These are phyloP conservation scores for Gasterosteus nipponicus DNA, from an alignment of 2,113 vertebrate genomes.

Conservation along the genomic window DNA sequence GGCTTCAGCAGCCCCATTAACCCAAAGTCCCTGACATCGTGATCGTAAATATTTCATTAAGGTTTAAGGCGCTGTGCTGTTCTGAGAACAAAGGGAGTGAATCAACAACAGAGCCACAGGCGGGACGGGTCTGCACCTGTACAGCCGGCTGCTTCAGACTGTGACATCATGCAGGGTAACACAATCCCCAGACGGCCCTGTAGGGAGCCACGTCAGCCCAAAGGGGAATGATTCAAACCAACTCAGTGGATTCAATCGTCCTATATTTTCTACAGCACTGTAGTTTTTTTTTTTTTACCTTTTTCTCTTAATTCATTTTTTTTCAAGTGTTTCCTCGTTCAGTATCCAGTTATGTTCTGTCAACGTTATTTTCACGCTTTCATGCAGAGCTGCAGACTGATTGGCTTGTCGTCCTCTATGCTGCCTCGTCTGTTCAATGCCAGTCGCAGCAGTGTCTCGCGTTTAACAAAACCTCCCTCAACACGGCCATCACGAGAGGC, in stretches of 20 bases:
- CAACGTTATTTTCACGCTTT: constrained; percentile 48
- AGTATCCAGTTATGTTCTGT: constrained; percentile 24
- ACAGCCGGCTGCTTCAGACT: constrained; percentile 49
- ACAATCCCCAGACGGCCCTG: constrained; percentile 36
- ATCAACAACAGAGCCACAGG: constrained; percentile 62
- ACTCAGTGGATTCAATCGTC: background rate
- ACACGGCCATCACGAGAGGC: constrained; percentile 49
- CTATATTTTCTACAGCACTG: background rate
- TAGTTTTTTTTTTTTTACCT: background rate
- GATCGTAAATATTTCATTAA: constrained; percentile 51
- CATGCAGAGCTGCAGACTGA: constrained; percentile 43
- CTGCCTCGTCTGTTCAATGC: constrained; percentile 59
- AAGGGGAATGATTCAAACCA: constrained; percentile 7
- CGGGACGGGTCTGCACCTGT: constrained; percentile 67
- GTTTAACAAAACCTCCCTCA: constrained; percentile 46
- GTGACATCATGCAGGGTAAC: constrained; percentile 55
- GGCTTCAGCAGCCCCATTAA: background rate
- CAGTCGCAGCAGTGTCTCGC: constrained; percentile 51
- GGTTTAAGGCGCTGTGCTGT: constrained; percentile 35
- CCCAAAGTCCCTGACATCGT: constrained; percentile 23
- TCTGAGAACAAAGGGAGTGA: constrained; percentile 58
- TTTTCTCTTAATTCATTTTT: background rate
- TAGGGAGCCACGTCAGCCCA: constrained; percentile 31
- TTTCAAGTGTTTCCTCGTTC: constrained; percentile 7
- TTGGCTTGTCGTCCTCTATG: constrained; percentile 43